These are phyloP conservation scores for Bothrops jararaca DNA, from an alignment of 2,113 vertebrate species.

Conservation along the genomic window DNA sequence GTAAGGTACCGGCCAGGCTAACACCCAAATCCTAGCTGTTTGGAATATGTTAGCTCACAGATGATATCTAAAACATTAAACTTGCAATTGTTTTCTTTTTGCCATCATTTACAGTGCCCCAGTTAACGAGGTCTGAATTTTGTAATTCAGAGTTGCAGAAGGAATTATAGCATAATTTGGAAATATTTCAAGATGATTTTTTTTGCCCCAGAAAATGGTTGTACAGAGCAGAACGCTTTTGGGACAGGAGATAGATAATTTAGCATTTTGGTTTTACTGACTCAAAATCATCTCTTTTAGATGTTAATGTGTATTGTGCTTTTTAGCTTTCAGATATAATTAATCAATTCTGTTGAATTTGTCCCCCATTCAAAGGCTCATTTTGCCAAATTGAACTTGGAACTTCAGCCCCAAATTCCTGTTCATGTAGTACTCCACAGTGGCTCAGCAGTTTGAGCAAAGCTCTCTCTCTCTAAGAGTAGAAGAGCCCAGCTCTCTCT, in stretches of 20 bases:
- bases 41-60: neutral
- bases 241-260: neutral
- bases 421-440: neutral
- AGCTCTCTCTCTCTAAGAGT: neutral
- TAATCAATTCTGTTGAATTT: neutral
- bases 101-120: neutral
- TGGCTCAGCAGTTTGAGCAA: neutral
- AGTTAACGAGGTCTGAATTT: neutral
- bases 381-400: neutral
- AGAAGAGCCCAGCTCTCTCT: neutral
- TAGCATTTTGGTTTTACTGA: neutral
- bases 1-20: neutral
- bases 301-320: neutral
- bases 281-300: neutral
- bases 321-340: neutral
- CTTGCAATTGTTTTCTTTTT: neutral
- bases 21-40: neutral
- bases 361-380: neutral
- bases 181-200: neutral
- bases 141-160: neutral
- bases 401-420: neutral
- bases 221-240: neutral
- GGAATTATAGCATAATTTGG: neutral
- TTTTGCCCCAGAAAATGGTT: neutral
- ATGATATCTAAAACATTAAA: neutral